Evolutionary conservation across 2,113 vertebrate genomes (phyloP).

Genomic region (Poeciliopsis occidentalis): DNA sequence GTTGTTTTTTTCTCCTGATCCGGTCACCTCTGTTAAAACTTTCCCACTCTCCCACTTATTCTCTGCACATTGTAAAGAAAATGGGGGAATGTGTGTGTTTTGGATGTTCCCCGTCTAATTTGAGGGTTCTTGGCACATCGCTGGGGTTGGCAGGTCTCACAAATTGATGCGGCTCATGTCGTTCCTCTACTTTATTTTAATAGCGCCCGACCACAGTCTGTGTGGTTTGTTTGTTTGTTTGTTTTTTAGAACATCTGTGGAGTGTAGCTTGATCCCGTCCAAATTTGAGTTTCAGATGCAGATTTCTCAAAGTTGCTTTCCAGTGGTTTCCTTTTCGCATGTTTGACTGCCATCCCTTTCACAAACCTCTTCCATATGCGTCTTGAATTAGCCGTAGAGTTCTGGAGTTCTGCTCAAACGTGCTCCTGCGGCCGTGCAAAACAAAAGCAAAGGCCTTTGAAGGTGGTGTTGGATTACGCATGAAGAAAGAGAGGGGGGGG

Average conservation of each 20-base stretch:
- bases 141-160: conserved; percentile 58
- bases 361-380: too few species aligned
- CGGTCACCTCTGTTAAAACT: too few species aligned
- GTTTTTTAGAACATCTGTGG: background rate
- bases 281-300: background rate
- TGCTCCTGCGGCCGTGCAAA: too few species aligned
- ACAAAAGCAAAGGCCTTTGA: too few species aligned
- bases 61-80: conserved; percentile 19
- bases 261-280: too few species aligned
- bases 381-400: too few species aligned
- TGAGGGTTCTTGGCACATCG: conserved; percentile 39
- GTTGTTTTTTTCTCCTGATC: too few species aligned
- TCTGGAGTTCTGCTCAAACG: too few species aligned
- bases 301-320: background rate
- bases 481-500: too few species aligned
- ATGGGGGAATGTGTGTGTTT: conserved; percentile 23
- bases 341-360: too few species aligned
- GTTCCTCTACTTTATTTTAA: background rate
- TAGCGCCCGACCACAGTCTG: background rate
- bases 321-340: background rate
- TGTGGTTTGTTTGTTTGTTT: background rate
- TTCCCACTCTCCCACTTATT: background rate
- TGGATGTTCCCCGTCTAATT: conserved; percentile 38
- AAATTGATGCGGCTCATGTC: conserved; percentile 54
- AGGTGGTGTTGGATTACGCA: too few species aligned